phyloP scores from a whole-genome alignment of 2,888 invertebrate genomes.

The Strigamia maritima region DNA sequence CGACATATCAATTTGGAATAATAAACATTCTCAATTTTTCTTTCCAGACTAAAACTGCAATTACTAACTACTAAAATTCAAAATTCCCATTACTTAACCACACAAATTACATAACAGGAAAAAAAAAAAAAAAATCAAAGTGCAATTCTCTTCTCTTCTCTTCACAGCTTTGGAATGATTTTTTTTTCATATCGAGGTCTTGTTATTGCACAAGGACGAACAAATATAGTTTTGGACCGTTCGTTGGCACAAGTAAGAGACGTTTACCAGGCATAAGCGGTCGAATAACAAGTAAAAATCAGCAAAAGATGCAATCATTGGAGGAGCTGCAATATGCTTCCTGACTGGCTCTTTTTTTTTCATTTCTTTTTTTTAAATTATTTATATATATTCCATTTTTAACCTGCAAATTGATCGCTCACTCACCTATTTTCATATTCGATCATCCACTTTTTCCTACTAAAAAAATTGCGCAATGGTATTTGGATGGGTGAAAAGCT shows the following conservation, averaged over 20 bases:
- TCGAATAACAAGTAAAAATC: not conserved
- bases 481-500: not conserved
- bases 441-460: not conserved
- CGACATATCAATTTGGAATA: too few species aligned
- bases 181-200: too few species aligned
- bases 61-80: too few species aligned
- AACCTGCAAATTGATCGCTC: not conserved
- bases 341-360: not conserved
- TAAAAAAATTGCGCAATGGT: too few species aligned
- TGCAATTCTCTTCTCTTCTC: not conserved
- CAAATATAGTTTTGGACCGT: not conserved
- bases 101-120: too few species aligned
- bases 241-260: not conserved
- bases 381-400: not conserved
- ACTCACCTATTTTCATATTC: not conserved
- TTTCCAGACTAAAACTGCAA: too few species aligned
- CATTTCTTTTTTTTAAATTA: not conserved
- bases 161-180: too few species aligned
- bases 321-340: not conserved
- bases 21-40: too few species aligned
- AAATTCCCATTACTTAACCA: too few species aligned
- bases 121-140: conserved; percentile 9
- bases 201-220: conserved; percentile 19
- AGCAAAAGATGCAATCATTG: not conserved
- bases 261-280: not conserved